Evolutionary conservation across 2,888 invertebrate genomes (phyloP).

Genomic region (Latrodectus elegans): DNA sequence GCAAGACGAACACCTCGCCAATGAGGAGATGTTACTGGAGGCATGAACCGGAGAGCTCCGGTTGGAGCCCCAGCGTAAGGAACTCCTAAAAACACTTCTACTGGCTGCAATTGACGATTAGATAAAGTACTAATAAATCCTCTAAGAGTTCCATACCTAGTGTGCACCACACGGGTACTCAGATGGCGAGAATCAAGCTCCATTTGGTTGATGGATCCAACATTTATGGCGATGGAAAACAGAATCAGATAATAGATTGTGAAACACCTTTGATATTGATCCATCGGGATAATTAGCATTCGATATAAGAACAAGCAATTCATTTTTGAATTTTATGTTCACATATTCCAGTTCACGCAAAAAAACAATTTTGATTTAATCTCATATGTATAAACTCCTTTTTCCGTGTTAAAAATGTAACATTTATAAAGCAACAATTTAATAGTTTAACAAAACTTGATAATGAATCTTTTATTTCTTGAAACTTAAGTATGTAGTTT

Average conservation of each 20-base stretch:
- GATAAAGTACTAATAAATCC: constrained; percentile 75
- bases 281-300: background rate
- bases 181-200: constrained; percentile 28
- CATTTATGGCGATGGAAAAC: background rate
- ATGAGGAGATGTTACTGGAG: constrained; percentile 85
- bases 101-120: constrained; percentile 78
- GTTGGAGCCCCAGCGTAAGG: constrained; percentile 95
- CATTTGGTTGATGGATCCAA: background rate
- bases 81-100: constrained; percentile 79
- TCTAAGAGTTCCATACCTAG: constrained; percentile 89
- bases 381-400: too few relatives aligned
- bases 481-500: too few relatives aligned
- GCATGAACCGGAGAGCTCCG: constrained; percentile 93
- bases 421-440: too few relatives aligned
- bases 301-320: background rate
- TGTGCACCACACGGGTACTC: constrained; percentile 84
- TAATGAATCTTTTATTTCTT: too few relatives aligned
- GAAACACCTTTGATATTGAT: background rate
- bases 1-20: constrained; percentile 86
- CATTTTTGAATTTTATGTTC: too few relatives aligned
- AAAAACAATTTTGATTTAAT: too few relatives aligned
- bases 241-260: background rate
- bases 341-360: too few relatives aligned
- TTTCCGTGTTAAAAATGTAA: too few relatives aligned
- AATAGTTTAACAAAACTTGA: too few relatives aligned